A percentile compares a stretch with the other conserved stretches of the same genome.
These are phyloP conservation scores for Octopus bimaculoides DNA, from an alignment of 1,140 invertebrate genomes.

Conservation along the genomic window DNA sequence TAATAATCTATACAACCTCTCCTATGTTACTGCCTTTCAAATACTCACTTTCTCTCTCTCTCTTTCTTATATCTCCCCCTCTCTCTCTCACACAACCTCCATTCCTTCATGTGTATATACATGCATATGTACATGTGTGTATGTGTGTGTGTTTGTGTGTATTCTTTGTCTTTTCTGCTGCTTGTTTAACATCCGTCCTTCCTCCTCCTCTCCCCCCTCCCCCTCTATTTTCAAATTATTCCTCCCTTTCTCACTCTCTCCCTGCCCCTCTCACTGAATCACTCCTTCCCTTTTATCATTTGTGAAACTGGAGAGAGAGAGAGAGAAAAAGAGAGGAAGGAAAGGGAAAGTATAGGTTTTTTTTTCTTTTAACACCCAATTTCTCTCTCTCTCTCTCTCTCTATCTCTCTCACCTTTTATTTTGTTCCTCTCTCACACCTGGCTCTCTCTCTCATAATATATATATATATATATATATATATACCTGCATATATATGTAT, in stretches of 20 bases:
- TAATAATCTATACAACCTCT: background rate
- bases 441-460: background rate
- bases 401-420: background rate
- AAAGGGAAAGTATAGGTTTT: too few species aligned
- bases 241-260: background rate
- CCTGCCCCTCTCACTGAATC: too few species aligned
- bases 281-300: too few species aligned
- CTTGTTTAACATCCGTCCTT: too few species aligned
- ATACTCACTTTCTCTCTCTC: background rate
- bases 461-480: constrained; percentile 8
- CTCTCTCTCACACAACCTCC: background rate
- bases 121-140: too few species aligned
- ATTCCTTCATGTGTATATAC: too few species aligned
- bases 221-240: background rate
- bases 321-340: too few species aligned
- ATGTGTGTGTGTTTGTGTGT: too few species aligned
- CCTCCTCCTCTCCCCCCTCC: background rate
- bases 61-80: background rate
- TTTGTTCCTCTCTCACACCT: background rate
- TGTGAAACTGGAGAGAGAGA: too few species aligned
- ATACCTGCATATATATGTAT: background rate
- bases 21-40: background rate
- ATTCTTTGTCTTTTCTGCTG: too few species aligned
- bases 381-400: background rate
- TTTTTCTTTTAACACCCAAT: too few species aligned